These are phyloP conservation scores for Leucopsar rothschildi DNA, from an alignment of 2,113 vertebrate species.

Conservation along the genomic window DNA sequence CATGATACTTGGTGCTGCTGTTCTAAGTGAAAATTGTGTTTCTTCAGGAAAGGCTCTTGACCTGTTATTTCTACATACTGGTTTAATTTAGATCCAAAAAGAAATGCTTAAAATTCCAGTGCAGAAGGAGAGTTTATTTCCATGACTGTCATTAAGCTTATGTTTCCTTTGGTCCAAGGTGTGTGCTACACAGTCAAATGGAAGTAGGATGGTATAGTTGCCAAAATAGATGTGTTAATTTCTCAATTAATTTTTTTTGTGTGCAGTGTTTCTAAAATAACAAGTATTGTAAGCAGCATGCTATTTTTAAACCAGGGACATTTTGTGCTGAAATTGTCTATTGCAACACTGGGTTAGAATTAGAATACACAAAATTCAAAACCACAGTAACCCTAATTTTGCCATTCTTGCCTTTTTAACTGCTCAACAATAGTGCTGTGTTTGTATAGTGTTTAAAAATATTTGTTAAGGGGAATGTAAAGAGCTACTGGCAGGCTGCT, in stretches of 20 bases:
- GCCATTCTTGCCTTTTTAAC: conserved; percentile 37
- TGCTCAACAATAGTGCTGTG: conserved; percentile 42
- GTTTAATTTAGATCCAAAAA: not conserved
- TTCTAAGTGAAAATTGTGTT: not conserved
- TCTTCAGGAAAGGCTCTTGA: not conserved
- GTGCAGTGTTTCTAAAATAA: conserved; percentile 24
- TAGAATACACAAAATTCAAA: conserved; percentile 52
- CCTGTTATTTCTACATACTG: not conserved
- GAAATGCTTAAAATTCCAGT: not conserved
- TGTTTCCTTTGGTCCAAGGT: not conserved
- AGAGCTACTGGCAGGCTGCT: conserved; percentile 28
- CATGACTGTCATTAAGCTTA: not conserved
- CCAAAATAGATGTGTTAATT: conserved; percentile 22
- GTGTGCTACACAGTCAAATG: not conserved
- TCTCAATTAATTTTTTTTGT: not conserved
- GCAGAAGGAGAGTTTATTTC: not conserved
- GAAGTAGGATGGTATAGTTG: not conserved
- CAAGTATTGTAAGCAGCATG: conserved; percentile 1
- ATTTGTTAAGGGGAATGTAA: conserved; percentile 12
- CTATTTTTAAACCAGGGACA: conserved; percentile 59
- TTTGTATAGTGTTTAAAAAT: conserved; percentile 41
- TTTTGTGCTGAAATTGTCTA: conserved; percentile 49
- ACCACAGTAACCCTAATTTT: conserved; percentile 60
- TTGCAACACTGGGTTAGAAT: conserved; percentile 51
- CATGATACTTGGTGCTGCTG: not conserved